Percentiles rank a stretch among this genome's conserved stretches.
Evolutionary conservation across 2,113 vertebrate genomes (phyloP).

Genomic region (Pseudorhombus dupliciocellatus): DNA sequence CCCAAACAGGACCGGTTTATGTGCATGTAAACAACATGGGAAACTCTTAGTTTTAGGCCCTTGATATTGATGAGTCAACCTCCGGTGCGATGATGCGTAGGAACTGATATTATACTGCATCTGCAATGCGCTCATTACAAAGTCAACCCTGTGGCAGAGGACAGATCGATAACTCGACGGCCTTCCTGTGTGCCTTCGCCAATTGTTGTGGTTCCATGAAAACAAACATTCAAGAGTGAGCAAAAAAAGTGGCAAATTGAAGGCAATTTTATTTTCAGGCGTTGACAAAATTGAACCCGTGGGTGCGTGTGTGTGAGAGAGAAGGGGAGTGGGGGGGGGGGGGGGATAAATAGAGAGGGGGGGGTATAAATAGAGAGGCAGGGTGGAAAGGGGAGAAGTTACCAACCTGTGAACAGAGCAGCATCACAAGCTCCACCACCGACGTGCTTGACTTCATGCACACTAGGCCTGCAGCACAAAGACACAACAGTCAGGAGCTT

Average conservation of each 20-base stretch:
- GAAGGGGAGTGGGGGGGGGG: background rate
- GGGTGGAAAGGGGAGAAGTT: background rate
- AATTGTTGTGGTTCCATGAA: background rate
- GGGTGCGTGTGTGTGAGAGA: background rate
- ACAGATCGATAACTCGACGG: conserved; percentile 44
- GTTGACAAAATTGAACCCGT: background rate
- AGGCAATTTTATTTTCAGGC: too few species aligned
- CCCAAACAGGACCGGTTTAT: background rate
- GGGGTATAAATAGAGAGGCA: background rate
- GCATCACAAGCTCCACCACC: conserved; percentile 97
- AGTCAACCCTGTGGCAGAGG: conserved; percentile 14
- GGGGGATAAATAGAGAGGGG: background rate
- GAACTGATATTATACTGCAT: conserved; percentile 60
- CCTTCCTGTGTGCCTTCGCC: conserved; percentile 1
- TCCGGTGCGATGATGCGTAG: conserved; percentile 13
- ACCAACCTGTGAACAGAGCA: conserved; percentile 97
- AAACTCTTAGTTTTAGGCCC: background rate
- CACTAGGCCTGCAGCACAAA: conserved; percentile 88
- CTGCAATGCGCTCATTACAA: conserved; percentile 59
- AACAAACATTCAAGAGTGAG: background rate
- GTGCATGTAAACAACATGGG: background rate
- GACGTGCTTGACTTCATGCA: conserved; percentile 99
- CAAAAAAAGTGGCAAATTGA: background rate
- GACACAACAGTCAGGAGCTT: conserved; percentile 58
- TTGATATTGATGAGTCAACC: background rate